Evolutionary conservation across 2,113 vertebrate genomes (phyloP).

Genomic region (Empidonax traillii): DNA sequence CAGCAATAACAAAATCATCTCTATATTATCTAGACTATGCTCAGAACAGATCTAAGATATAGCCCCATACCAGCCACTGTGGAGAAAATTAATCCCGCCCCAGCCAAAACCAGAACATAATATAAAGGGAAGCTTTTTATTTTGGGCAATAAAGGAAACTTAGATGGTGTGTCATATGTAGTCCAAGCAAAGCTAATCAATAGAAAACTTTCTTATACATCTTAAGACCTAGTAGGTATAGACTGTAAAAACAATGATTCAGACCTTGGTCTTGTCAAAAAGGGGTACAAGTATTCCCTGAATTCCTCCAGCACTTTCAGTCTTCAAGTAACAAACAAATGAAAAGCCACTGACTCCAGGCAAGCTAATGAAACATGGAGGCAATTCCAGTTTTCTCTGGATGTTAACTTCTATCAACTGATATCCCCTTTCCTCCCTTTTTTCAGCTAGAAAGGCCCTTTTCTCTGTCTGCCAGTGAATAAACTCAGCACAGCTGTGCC

Average conservation of each 20-base stretch:
- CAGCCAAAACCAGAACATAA: background rate
- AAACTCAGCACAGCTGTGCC: conserved; percentile 22
- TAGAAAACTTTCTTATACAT: background rate
- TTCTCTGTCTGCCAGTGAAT: background rate
- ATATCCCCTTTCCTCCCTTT: background rate
- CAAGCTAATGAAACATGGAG: background rate
- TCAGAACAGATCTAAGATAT: background rate
- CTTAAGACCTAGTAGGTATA: rapidly evolving
- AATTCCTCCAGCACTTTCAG: background rate
- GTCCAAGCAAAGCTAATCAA: background rate
- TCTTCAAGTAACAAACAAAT: background rate
- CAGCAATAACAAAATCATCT: background rate
- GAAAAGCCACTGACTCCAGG: background rate
- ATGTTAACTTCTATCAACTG: background rate
- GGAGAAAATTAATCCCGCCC: background rate
- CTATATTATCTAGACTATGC: background rate
- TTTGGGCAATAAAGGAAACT: background rate
- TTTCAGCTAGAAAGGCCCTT: background rate
- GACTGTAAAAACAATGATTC: background rate
- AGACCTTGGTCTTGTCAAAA: background rate
- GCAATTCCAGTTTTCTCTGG: background rate
- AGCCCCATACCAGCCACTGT: too few species aligned
- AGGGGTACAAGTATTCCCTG: background rate
- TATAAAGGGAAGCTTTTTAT: background rate
- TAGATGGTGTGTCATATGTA: background rate